Conservation (phyloP, 2,797 vertebrate genomes). For the Antrozous pallidus region DNA sequence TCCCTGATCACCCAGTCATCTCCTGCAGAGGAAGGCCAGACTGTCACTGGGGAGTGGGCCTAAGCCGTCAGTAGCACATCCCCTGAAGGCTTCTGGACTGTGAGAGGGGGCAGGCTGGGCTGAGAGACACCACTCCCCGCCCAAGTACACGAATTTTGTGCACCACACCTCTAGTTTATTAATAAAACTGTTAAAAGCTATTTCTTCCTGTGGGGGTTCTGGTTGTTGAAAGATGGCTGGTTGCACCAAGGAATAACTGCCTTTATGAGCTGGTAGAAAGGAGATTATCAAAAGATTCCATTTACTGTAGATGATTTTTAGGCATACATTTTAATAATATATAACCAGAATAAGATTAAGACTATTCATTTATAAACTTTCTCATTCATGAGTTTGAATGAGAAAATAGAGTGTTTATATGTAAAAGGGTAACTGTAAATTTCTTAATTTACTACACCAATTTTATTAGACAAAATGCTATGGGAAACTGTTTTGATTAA, state of each 20-base stretch:
- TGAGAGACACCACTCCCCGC: too few relatives aligned
- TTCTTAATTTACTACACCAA: conserved; percentile 17
- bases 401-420: background rate
- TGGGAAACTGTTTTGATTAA: conserved; percentile 9
- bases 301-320: background rate
- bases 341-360: conserved; percentile 6
- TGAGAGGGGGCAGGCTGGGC: too few relatives aligned
- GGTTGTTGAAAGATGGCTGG: background rate
- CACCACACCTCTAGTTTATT: background rate
- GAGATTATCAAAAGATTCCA: background rate
- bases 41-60: too few relatives aligned
- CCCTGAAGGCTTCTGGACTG: too few relatives aligned
- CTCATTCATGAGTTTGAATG: background rate
- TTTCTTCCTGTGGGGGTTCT: background rate
- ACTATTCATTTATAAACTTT: background rate
- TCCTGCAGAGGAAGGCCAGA: too few relatives aligned
- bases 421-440: background rate
- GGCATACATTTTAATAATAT: background rate
- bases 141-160: too few relatives aligned
- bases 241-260: background rate
- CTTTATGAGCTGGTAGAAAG: background rate
- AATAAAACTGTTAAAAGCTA: background rate
- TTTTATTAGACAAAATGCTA: conserved; percentile 29
- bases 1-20: too few relatives aligned
- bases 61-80: too few relatives aligned